phyloP scores from a whole-genome alignment of 2,797 vertebrate genomes.

The Dicrostonyx torquatus region DNA sequence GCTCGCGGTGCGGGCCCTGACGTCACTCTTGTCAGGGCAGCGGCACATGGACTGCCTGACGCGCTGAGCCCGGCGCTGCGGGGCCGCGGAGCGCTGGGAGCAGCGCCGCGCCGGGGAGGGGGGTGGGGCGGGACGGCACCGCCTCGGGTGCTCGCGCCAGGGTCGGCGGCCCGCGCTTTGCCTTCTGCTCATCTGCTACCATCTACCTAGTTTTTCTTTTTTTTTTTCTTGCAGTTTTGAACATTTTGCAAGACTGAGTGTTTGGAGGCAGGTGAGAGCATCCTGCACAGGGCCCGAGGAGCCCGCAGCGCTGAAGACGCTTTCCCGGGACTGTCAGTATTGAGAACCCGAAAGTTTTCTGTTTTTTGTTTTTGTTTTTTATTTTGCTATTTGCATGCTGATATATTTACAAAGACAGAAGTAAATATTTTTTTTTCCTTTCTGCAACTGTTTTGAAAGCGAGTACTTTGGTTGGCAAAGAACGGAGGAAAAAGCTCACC shows the following conservation, averaged over 20 bases:
- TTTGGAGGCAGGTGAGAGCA: constrained; percentile 73
- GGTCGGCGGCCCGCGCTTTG: neutral
- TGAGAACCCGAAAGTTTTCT: constrained; percentile 55
- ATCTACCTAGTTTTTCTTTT: neutral
- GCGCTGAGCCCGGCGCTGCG: constrained; percentile 76
- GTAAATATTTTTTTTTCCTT: constrained; percentile 26
- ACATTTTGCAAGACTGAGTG: constrained; percentile 65
- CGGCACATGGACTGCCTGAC: constrained; percentile 79
- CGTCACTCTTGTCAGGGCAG: constrained; percentile 80
- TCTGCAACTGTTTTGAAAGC: constrained; percentile 66
- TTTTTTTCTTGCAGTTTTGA: constrained; percentile 57
- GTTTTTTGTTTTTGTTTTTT: neutral
- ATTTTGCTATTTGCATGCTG: constrained; percentile 45
- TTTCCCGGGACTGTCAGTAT: constrained; percentile 45
- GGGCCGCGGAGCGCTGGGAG: constrained; percentile 72
- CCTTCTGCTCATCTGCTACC: constrained; percentile 17
- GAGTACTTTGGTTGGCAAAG: constrained; percentile 67
- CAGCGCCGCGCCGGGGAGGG: constrained; percentile 61
- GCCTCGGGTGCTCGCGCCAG: constrained; percentile 39
- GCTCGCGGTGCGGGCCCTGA: constrained; percentile 80
- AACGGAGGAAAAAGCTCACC: constrained; percentile 64
- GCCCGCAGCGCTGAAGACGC: constrained; percentile 50
- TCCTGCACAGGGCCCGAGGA: constrained; percentile 58
- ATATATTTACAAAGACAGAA: constrained; percentile 71
- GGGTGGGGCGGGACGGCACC: constrained; percentile 67